These are phyloP conservation scores for Patella pellucida DNA, from an alignment of 2,888 invertebrate genomes.

Conservation along the genomic window DNA sequence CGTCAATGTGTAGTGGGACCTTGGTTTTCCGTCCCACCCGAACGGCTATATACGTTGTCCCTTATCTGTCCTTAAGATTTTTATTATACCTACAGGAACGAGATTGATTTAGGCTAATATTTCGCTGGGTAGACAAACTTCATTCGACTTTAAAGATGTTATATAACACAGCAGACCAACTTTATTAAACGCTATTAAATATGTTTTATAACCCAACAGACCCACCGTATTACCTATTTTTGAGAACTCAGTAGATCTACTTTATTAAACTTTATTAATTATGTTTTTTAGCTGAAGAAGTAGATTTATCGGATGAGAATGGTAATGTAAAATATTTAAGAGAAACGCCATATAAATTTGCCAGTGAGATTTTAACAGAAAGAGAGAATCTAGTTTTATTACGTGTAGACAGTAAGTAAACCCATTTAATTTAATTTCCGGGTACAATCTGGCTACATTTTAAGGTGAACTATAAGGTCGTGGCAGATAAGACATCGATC, in stretches of 20 bases:
- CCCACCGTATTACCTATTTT: background rate
- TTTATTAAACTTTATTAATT: background rate
- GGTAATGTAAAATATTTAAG: conserved; percentile 52
- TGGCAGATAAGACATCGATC: no score
- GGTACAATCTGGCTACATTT: background rate
- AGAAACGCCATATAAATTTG: conserved; percentile 46
- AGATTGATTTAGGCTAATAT: no score
- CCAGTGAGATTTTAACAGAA: conserved; percentile 47
- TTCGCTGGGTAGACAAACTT: no score
- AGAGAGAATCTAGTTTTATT: conserved; percentile 47
- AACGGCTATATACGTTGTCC: no score
- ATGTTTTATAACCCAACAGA: background rate
- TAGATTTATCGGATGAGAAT: conserved; percentile 51
- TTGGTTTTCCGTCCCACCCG: no score
- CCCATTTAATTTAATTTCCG: background rate
- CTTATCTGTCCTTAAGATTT: no score
- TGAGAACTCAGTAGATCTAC: background rate
- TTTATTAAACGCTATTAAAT: no score
- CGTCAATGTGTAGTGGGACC: no score
- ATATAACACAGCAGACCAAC: no score
- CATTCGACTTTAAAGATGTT: no score
- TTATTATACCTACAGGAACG: no score
- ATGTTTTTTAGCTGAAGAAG: conserved; percentile 40
- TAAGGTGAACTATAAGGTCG: no score
- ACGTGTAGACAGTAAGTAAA: conserved; percentile 47